A percentile compares a stretch with the other conserved stretches of the same genome.
These are phyloP conservation scores for Archips crataeganus DNA, from an alignment of 2,888 invertebrate species.

Conservation along the genomic window DNA sequence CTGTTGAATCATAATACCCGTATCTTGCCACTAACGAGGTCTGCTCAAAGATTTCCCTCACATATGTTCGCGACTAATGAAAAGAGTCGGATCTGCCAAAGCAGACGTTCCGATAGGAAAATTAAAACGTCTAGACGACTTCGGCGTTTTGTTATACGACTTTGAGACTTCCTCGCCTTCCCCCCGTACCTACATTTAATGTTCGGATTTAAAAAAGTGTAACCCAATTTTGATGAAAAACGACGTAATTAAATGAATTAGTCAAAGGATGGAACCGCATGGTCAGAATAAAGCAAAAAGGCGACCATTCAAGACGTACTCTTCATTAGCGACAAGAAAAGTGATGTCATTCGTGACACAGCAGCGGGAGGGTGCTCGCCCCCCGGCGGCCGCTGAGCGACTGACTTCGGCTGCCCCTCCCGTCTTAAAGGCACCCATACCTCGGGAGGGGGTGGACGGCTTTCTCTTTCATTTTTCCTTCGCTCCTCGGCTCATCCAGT, in stretches of 20 bases:
- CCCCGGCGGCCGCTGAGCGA: conserved; percentile 77
- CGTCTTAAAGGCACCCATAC: conserved; percentile 56
- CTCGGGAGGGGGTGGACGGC: conserved; percentile 75
- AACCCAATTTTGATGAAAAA: conserved; percentile 21
- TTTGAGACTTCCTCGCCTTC: conserved; percentile 31
- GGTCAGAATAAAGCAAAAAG: conserved; percentile 66
- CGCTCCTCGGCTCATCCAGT: conserved; percentile 86
- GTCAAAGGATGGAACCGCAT: conserved; percentile 57
- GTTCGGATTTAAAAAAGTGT: conserved; percentile 15
- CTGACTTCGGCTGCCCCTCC: conserved; percentile 76
- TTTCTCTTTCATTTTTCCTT: conserved; percentile 87
- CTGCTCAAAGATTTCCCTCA: conserved; percentile 76
- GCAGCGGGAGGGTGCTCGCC: conserved; percentile 75
- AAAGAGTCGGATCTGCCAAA: conserved; percentile 76
- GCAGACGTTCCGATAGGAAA: conserved; percentile 79
- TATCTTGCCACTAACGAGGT: conserved; percentile 75
- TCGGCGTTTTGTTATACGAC: conserved; percentile 69
- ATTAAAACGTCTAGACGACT: conserved; percentile 84
- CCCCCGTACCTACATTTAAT: background rate
- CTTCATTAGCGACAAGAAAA: conserved; percentile 86
- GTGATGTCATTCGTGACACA: conserved; percentile 84
- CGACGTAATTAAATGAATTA: conserved; percentile 63
- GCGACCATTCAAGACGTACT: conserved; percentile 77
- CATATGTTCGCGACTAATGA: conserved; percentile 79
- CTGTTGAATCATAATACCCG: conserved; percentile 65